These are phyloP conservation scores for Cossypha caffra DNA, from an alignment of 2,797 vertebrate species.

Conservation along the genomic window DNA sequence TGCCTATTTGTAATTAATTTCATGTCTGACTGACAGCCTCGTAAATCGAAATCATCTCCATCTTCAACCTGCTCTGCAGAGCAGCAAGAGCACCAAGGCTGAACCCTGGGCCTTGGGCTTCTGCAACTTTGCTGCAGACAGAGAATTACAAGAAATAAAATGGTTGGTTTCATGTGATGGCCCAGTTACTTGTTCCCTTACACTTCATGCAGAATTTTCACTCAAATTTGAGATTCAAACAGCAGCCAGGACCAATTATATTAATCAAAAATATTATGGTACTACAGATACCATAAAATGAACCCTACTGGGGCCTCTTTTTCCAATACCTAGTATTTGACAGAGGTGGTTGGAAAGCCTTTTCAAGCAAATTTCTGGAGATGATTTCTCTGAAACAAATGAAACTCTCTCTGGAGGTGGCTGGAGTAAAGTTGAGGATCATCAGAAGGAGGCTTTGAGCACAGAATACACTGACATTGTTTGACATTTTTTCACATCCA, in stretches of 20 bases:
- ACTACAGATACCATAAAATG: not conserved
- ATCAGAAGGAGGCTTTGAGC: not conserved
- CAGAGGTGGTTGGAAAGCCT: not conserved
- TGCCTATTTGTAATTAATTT: constrained; percentile 51
- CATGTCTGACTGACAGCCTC: constrained; percentile 15
- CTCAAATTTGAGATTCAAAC: not conserved
- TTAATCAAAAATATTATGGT: not conserved
- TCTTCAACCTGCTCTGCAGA: not conserved
- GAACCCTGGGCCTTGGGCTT: not conserved
- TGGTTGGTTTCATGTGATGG: rapidly evolving
- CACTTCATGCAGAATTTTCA: not conserved
- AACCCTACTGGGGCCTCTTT: not conserved
- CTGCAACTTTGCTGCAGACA: not conserved
- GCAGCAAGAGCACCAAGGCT: not conserved
- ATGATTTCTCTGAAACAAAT: rapidly evolving
- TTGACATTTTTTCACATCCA: not conserved
- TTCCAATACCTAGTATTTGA: not conserved
- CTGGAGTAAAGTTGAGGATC: not conserved
- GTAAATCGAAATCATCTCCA: not conserved
- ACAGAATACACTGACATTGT: not conserved
- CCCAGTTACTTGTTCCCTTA: not conserved
- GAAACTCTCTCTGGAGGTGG: not conserved
- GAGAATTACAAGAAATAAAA: not conserved
- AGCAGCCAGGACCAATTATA: not conserved
- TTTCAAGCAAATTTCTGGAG: not conserved